Evolutionary conservation across 2,797 vertebrate genomes (phyloP), one percentile per base, ranked within the genome.

Genomic region (Silurus aristotelis): DNA sequence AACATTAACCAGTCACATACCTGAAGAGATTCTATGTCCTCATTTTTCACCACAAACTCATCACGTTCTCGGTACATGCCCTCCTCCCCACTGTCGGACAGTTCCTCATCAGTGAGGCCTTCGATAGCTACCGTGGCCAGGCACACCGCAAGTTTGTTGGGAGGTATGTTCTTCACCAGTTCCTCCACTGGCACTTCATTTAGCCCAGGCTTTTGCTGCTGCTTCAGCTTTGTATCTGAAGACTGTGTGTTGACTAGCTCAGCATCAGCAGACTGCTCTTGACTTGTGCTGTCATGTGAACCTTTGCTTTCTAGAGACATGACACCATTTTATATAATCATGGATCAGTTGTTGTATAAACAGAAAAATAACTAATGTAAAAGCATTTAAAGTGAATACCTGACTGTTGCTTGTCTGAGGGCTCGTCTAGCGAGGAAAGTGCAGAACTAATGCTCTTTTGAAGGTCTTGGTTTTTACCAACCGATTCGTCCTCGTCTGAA

Each of bases 31-130:
- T 99, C 97, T 76, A 98, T 98, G 84, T 99, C 98, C 94, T 99
- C 98, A 85, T 97, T 99, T 93, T 98, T 97, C 91, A 99, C 97
- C 25, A 99, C 98, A 92, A 99, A 99, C 92, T 99, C 98, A 80
- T 99, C 98, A 68, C 98, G 97, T 87, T 99, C 98, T 84, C 97
- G 94, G 93, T 98, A 99, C 94, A 99, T 98, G 84, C 98, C 98
- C 92, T 99, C 98, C 82, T 97, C 98, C 86, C 97, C 98, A 10
- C 98, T 99, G 94, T 99, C 97, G 0, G 93, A 95, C 48, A 97
- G 94, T 87, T 99, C 97, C 85, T 99, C 97, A 5, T 98, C 98
- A 1, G 96, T 97, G 89, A 94, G 95, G 67, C 98, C 98, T 93
- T 99, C 97, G 22, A 99, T 92, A 84, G 98, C 98, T 88, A 98